Evolutionary conservation across 2,888 invertebrate genomes (phyloP).

Genomic region (Atrina japonica): DNA sequence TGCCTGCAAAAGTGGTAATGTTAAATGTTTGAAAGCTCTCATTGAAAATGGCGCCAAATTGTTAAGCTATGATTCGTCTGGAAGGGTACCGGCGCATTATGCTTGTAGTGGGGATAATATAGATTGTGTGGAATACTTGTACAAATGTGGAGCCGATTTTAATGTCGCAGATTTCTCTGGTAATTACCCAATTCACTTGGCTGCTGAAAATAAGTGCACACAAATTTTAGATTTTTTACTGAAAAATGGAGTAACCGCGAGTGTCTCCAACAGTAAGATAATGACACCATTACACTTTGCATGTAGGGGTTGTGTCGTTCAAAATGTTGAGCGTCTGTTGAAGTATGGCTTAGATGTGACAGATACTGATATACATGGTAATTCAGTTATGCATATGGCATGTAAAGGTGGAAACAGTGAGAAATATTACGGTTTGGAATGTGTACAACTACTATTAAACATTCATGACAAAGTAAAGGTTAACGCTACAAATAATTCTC

Average conservation of each 20-base stretch:
- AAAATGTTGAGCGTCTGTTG: conserved; percentile 14
- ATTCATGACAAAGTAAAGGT: background rate
- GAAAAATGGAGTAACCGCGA: background rate
- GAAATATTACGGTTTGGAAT: background rate
- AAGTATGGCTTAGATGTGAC: background rate
- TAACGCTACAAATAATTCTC: background rate
- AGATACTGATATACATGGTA: background rate
- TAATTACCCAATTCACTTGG: conserved; percentile 9
- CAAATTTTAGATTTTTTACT: conserved; percentile 1
- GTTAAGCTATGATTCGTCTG: background rate
- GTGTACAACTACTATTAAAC: background rate
- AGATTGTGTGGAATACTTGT: conserved; percentile 16
- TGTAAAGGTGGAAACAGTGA: background rate
- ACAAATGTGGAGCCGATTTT: background rate
- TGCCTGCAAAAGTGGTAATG: conserved; percentile 18
- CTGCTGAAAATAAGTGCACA: background rate
- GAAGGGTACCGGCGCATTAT: conserved; percentile 22
- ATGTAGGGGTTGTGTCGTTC: background rate
- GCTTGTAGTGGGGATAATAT: conserved; percentile 14
- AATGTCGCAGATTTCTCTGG: conserved; percentile 1
- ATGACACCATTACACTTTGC: conserved; percentile 19
- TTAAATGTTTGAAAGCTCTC: conserved; percentile 12
- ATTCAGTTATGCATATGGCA: conserved; percentile 1
- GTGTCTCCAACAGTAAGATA: background rate
- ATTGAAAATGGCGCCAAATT: conserved; percentile 6